These are phyloP conservation scores for Melanocharis versteri DNA, from an alignment of 2,113 vertebrate species.

Conservation along the genomic window DNA sequence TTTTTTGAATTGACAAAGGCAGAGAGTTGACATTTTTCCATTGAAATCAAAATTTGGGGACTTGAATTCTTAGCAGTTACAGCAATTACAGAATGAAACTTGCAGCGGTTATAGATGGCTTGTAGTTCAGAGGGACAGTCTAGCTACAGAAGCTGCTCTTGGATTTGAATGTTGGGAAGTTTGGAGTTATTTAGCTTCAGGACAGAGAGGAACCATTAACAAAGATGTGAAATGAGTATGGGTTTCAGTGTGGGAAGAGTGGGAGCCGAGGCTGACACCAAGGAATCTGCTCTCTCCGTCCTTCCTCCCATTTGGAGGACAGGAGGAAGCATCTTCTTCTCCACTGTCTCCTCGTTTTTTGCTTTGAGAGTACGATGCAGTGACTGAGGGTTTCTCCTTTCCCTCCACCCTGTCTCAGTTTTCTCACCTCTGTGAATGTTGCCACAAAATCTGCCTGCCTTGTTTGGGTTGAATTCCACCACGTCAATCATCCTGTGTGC, in stretches of 20 bases:
- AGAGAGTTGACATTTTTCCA: not conserved
- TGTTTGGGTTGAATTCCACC: not conserved
- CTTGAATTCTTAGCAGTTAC: not conserved
- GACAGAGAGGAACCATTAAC: not conserved
- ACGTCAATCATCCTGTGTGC: fast-evolving
- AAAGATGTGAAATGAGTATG: not conserved
- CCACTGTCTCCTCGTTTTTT: not conserved
- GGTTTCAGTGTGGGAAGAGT: not conserved
- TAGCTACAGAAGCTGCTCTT: not conserved
- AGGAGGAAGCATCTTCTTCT: not conserved
- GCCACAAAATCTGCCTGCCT: not conserved
- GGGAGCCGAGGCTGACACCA: not conserved
- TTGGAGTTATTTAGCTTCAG: not conserved
- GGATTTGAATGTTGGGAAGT: not conserved
- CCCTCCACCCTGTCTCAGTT: not conserved
- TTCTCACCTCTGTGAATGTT: not conserved
- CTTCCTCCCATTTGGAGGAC: not conserved
- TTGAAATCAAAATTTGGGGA: not conserved
- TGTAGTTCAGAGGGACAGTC: not conserved
- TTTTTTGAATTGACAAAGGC: not conserved
- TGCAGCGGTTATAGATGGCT: not conserved
- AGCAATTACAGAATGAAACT: not conserved
- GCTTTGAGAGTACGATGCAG: not conserved
- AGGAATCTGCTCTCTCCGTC: not conserved
- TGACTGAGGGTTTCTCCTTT: not conserved